Base-by-base conservation (phyloP, 1,140 invertebrate species). In the Metopolophium dirhodum region DNA sequence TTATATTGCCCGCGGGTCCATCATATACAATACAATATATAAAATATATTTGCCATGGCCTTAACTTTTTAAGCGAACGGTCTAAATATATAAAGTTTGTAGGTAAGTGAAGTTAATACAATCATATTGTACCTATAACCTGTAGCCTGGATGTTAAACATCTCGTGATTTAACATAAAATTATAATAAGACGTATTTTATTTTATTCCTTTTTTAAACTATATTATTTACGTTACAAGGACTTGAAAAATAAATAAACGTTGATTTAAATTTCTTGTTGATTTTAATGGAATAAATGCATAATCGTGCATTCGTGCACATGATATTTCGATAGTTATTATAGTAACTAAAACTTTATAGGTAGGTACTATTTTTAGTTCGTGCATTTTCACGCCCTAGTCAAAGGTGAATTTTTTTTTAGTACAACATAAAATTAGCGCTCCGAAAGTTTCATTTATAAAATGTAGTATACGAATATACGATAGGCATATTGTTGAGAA, bases 221-320 rank as follows among this genome's bases (percentile, higher is more conserved):
- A n/a, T n/a, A 77, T 77, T n/a, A 77, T 77, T 77, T 77, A n/a
- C 61, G 61, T n/a, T n/a, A 77, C 61, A 77, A 77, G 61, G 61
- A n/a, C 30, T 68, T 6, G 14, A n/a, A n/a, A 14, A n/a, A n/a
- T 77, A 35, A 77, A 77, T 77, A 77, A 14, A 77, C n/a, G n/a
- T n/a, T n/a, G 14, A 35, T 77, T n/a, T n/a, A n/a, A 7, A n/a
- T n/a, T 77, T 77, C 2, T n/a, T n/a, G 30, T 14, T 20, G 61
- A 77, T n/a, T 77, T 77, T n/a, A 77, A 77, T 77, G 61, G 6
- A n/a, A 77, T 61, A 77, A 77, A 77, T 30, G 14, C 22, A 77
- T 18, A 77, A 77, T 77, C 61, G 61, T 77, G 61, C 61, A n/a
- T 30, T 77, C 61, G 61, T 77, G 61, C 61, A n/a, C 61, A 77